These are phyloP conservation scores for Agonopterix alstromeriana DNA, from an alignment of 2,888 invertebrate genomes.

Conservation along the genomic window DNA sequence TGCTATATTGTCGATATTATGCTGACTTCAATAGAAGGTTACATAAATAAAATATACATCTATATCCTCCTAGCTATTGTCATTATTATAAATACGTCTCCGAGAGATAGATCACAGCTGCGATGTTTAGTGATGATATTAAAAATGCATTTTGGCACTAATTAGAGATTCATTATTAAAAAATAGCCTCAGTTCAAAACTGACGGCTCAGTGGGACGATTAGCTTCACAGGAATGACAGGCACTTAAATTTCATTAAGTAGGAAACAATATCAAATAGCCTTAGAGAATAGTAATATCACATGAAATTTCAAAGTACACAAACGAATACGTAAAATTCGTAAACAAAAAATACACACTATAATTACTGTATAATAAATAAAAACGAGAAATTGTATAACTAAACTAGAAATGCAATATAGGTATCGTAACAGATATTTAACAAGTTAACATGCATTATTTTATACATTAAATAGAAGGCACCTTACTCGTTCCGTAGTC, in stretches of 20 bases:
- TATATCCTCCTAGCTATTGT: conserved; percentile 49
- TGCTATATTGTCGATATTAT: conserved; percentile 44
- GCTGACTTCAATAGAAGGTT: conserved; percentile 65
- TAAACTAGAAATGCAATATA: conserved; percentile 73
- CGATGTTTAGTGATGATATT: conserved; percentile 38
- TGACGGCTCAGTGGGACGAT: background rate
- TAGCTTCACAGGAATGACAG: conserved; percentile 41
- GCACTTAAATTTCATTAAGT: conserved; percentile 38
- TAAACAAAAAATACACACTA: conserved; percentile 66
- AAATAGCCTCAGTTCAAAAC: conserved; percentile 8
- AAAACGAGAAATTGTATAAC: conserved; percentile 66
- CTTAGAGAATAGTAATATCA: conserved; percentile 70
- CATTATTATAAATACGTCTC: conserved; percentile 43
- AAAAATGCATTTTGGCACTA: conserved; percentile 60
- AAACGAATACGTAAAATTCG: conserved; percentile 58
- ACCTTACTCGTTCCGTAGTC: conserved; percentile 39
- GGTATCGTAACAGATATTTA: conserved; percentile 54
- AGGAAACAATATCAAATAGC: conserved; percentile 43
- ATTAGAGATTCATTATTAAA: conserved; percentile 52
- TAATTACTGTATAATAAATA: conserved; percentile 68
- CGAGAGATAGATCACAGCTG: conserved; percentile 55
- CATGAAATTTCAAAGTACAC: conserved; percentile 69
- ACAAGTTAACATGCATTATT: conserved; percentile 62
- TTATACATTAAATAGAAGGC: conserved; percentile 45
- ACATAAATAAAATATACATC: conserved; percentile 64